A percentile compares a stretch with the other conserved stretches of the same genome.
These are phyloP conservation scores for Zalophus californianus DNA, from an alignment of 2,797 vertebrate genomes.

Conservation along the genomic window DNA sequence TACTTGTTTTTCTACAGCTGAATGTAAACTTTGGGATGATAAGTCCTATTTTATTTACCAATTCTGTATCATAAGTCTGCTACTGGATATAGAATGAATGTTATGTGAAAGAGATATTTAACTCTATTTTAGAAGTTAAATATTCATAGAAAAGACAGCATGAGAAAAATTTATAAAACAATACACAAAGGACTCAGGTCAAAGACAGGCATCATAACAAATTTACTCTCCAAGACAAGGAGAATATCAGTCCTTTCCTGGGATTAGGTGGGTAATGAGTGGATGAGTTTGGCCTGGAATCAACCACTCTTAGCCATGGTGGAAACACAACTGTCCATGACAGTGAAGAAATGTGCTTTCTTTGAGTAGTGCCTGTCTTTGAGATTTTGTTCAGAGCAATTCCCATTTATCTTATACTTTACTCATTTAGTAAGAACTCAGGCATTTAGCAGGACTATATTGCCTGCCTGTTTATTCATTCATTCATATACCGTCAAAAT, in stretches of 20 bases:
- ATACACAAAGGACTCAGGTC: background rate
- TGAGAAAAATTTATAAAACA: background rate
- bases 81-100: background rate
- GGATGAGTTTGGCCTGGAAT: background rate
- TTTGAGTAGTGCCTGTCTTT: background rate
- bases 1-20: background rate
- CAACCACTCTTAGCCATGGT: background rate
- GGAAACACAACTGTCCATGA: background rate
- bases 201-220: background rate
- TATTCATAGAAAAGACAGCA: background rate
- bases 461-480: background rate
- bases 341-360: background rate
- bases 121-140: slow-evolving; percentile 25
- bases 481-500: background rate
- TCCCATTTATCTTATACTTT: background rate
- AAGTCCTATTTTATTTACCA: background rate
- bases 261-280: background rate
- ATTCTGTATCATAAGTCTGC: background rate
- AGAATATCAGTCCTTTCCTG: background rate
- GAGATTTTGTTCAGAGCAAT: background rate
- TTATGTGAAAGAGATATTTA: background rate
- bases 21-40: background rate
- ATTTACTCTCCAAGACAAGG: background rate
- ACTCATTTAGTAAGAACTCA: background rate
- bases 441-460: background rate